These are phyloP conservation scores for Phalera bucephala DNA, from an alignment of 2,888 invertebrate genomes.

Conservation along the genomic window DNA sequence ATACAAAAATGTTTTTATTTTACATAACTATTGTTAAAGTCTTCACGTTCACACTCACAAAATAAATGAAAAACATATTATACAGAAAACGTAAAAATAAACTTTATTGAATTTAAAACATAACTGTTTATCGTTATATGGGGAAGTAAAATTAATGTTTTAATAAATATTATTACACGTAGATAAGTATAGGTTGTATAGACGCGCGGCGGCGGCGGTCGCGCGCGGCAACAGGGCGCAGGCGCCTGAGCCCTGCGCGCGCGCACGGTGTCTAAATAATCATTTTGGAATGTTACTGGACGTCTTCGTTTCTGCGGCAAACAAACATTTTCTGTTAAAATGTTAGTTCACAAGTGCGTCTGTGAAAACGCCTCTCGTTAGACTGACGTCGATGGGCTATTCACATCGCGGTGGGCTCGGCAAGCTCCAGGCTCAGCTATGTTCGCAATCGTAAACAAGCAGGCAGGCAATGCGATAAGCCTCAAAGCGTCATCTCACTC, in stretches of 20 bases:
- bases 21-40: constrained; percentile 24
- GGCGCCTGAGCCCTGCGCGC: constrained; percentile 35
- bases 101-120: constrained; percentile 76
- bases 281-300: constrained; percentile 80
- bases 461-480: constrained; percentile 13
- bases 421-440: constrained; percentile 24
- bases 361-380: constrained; percentile 25
- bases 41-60: constrained; percentile 23
- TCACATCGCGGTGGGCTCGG: constrained; percentile 26
- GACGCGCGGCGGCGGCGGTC: constrained; percentile 20
- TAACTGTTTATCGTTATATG: constrained; percentile 58
- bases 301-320: constrained; percentile 79
- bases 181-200: constrained; percentile 30
- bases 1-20: constrained; percentile 15
- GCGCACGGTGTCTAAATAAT: constrained; percentile 54
- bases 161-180: constrained; percentile 55
- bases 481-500: constrained; percentile 22
- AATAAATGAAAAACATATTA: constrained; percentile 58
- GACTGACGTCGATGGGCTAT: constrained; percentile 22
- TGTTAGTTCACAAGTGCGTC: constrained; percentile 48
- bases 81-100: constrained; percentile 78
- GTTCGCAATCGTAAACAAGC: constrained; percentile 24
- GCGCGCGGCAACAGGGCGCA: constrained; percentile 27
- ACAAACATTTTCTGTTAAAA: constrained; percentile 70
- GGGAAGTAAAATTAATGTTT: constrained; percentile 43